Percentiles rank a stretch among this genome's conserved stretches.
Evolutionary conservation across 2,113 vertebrate species (phyloP).

Genomic region (Nicator chloris): DNA sequence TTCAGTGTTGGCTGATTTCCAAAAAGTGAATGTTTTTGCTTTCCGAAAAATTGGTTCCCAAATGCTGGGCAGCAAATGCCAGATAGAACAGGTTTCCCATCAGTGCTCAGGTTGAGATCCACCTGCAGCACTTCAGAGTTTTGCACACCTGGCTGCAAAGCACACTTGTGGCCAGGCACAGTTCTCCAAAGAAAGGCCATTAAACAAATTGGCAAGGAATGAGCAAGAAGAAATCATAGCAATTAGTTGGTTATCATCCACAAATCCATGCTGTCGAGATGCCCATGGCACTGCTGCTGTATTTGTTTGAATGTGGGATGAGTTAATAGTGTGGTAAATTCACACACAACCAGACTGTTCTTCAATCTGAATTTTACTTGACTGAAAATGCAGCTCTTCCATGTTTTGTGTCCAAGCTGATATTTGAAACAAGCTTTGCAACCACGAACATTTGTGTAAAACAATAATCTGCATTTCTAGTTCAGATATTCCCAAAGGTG

Average conservation of each 20-base stretch:
- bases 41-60: not conserved
- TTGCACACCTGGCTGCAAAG: not conserved
- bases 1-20: not conserved
- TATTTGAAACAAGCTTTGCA: not conserved
- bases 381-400: not conserved
- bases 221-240: not conserved
- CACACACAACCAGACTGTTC: not conserved
- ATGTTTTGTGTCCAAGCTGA: not conserved
- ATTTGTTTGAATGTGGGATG: constrained; percentile 1
- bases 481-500: not conserved
- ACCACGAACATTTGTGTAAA: not conserved
- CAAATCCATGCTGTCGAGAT: not conserved
- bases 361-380: not conserved
- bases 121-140: not conserved
- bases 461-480: not conserved
- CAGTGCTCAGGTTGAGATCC: not conserved
- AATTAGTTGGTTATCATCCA: not conserved
- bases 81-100: not conserved
- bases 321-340: not conserved
- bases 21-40: not conserved
- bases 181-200: not conserved
- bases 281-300: not conserved
- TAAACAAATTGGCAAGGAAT: not conserved
- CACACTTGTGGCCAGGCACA: not conserved
- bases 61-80: not conserved